Base-by-base conservation (phyloP, 1,140 invertebrate species). In the Euwallacea similis region DNA sequence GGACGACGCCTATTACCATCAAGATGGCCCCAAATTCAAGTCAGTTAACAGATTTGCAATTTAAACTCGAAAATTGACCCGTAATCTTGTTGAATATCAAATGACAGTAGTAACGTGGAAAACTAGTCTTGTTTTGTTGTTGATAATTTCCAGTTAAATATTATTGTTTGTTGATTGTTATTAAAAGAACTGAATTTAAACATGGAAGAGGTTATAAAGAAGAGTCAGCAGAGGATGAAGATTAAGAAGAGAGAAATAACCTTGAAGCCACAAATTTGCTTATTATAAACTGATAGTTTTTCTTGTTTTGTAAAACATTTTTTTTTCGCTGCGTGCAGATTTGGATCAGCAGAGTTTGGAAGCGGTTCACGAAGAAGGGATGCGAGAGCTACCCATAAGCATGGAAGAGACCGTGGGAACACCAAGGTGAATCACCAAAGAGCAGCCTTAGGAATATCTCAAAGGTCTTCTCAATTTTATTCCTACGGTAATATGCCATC, bases 21-120 rank as follows among this genome's bases (percentile, higher is more conserved):
- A 88, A 85, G 82, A 83, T 88, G 78, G 84, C 87, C 68, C 84
- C 87, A 55, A 86, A 87, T 71, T 84, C 87, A 83, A 85, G 87
- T 88, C 79, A 85, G 83, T 81, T 73, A 72, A 74, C 55, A 64
- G 75, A 79, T 76, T 73, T 80, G 68, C 75, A 78, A 70, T 76
- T 79, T 66, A 75, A 79, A 71, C 61, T 77, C 66, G 72, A 79
- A 75, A 74, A 71, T 53, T 71, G 63, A 70, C 67, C 42, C 15
- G 42, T 59, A 33, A 16, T 63, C 63, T 67, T n/a, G 8, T 62
- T 56, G 59, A 15, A 65, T 62, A 21, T 64, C n/a, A 42, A 61
- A 16, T 10, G 59, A 7, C 16, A n/a, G 21, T 42, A 8, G 21
- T 41, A 56, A 16, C 16, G 8, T 56, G 11, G 43, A 56, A 15